phyloP scores from a whole-genome alignment of 2,113 vertebrate species.

The Coregonus clupeaformis region DNA sequence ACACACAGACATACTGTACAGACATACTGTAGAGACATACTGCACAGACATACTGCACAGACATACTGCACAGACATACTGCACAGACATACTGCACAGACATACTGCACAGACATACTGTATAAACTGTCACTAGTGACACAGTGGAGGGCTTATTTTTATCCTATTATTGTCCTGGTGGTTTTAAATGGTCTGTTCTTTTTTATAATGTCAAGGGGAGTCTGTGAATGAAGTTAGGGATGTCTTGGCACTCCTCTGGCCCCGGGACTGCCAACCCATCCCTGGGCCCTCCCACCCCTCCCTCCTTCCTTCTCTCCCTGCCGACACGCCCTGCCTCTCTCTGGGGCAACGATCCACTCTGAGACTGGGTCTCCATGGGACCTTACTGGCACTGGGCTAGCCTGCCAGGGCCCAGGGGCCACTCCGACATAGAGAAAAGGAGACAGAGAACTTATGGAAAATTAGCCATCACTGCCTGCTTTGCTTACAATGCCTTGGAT shows the following conservation, averaged over 20 bases:
- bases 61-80: background rate
- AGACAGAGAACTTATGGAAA: background rate
- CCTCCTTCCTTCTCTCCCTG: too few species aligned
- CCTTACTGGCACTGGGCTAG: background rate
- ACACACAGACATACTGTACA: background rate
- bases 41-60: too few species aligned
- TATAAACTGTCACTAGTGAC: background rate
- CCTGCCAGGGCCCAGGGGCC: background rate
- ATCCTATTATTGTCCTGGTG: slow-evolving; percentile 11
- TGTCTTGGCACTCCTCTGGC: slow-evolving; percentile 37
- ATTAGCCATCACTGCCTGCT: background rate
- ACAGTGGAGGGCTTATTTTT: background rate
- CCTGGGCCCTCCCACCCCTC: slow-evolving; percentile 31
- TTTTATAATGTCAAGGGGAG: slow-evolving; percentile 50
- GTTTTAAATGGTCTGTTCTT: slow-evolving; percentile 41
- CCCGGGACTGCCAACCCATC: slow-evolving; percentile 37
- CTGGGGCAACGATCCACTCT: background rate
- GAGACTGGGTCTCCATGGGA: background rate
- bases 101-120: background rate
- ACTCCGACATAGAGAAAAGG: background rate
- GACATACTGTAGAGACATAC: too few species aligned
- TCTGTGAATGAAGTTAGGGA: slow-evolving; percentile 62
- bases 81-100: background rate
- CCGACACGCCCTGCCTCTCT: slow-evolving; percentile 1
- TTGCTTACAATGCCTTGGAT: background rate